These are phyloP conservation scores for Gulo gulo DNA, from an alignment of 2,113 vertebrate species.

Conservation along the genomic window DNA sequence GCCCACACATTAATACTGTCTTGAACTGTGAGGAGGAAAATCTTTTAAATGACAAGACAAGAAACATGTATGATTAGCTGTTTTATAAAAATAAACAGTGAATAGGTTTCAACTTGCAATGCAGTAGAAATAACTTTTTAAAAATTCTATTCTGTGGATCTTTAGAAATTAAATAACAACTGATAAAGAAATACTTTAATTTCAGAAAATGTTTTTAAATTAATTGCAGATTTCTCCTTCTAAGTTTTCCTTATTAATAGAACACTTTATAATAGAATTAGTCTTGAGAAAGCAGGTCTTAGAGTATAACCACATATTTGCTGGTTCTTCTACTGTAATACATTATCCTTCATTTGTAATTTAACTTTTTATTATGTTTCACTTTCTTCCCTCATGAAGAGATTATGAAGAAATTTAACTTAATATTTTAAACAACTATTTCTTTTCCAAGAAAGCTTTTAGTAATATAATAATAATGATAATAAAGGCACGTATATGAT, in stretches of 20 bases:
- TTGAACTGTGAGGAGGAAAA: neutral
- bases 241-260: neutral
- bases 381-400: neutral
- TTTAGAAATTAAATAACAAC: constrained; percentile 35
- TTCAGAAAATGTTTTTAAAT: constrained; percentile 23
- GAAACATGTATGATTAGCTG: neutral
- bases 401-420: neutral
- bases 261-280: constrained; percentile 15
- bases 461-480: neutral
- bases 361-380: constrained; percentile 21
- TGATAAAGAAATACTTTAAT: constrained; percentile 39
- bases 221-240: neutral
- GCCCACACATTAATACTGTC: neutral
- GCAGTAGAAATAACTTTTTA: constrained; percentile 1
- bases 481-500: neutral
- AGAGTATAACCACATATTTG: neutral
- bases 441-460: constrained; percentile 9
- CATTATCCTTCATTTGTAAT: constrained; percentile 20
- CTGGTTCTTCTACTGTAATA: neutral
- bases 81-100: constrained; percentile 24
- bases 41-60: constrained; percentile 19
- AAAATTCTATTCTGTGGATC: neutral
- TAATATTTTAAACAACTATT: constrained; percentile 1
- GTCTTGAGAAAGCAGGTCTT: constrained; percentile 4
- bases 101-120: neutral